Percentiles rank a stretch among this genome's conserved stretches.
phyloP scores from a whole-genome alignment of 37 sponge, comb jelly and placozoan genomes.

The Diacarnus erythraeanus region DNA sequence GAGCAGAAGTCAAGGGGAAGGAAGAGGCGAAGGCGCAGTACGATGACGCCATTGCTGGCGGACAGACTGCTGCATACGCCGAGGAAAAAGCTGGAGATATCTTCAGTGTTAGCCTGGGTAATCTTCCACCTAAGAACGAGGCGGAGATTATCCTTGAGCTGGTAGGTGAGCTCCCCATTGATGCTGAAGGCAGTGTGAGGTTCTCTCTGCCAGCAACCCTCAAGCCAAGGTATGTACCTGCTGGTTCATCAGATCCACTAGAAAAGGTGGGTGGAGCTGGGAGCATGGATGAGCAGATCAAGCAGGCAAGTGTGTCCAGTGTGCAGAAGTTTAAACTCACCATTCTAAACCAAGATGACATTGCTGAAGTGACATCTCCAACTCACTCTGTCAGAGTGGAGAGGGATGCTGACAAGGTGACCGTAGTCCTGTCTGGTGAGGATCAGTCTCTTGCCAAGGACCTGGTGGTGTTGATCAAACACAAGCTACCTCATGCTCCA shows the following conservation, averaged over 20 bases:
- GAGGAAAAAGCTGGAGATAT: conserved; percentile 81
- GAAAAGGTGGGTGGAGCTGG: background rate
- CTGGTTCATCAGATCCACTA: conserved; percentile 16
- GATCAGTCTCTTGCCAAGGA: conserved; percentile 44
- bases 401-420: background rate
- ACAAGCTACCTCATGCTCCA: conserved; percentile 54
- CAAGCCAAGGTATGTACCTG: conserved; percentile 63
- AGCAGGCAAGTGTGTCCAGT: conserved; percentile 15
- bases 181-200: conserved; percentile 51
- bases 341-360: conserved; percentile 4
- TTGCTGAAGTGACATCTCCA: conserved; percentile 53
- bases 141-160: conserved; percentile 65
- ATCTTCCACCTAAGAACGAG: conserved; percentile 63
- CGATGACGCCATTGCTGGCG: conserved; percentile 76
- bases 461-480: conserved; percentile 51
- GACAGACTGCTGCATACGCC: conserved; percentile 63
- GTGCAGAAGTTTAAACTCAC: conserved; percentile 34
- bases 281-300: too few relatives aligned
- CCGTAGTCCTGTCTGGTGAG: background rate
- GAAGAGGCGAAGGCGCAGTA: conserved; percentile 71
- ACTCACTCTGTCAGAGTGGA: conserved; percentile 40
- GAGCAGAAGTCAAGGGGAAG: conserved; percentile 67
- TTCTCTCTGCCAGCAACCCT: conserved; percentile 59
- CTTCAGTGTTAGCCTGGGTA: conserved; percentile 75
- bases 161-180: conserved; percentile 54